Evolutionary conservation across 2,888 invertebrate genomes (phyloP), one percentile per base, ranked within the genome.

Genomic region (Portevinia maculata): DNA sequence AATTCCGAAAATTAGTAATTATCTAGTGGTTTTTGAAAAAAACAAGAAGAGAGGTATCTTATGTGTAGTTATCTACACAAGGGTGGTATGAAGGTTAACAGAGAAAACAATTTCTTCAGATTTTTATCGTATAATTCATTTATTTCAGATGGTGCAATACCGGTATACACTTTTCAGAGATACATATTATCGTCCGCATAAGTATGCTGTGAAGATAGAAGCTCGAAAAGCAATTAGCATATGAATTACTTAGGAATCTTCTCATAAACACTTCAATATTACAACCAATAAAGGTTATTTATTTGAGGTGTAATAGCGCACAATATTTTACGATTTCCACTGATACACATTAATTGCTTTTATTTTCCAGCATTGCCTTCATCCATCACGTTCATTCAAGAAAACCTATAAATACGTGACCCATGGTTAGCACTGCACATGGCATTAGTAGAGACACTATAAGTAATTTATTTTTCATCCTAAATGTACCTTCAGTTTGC

Each of bases 261-360:
- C 57, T 69, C 69, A 69, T 69, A 69, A 69, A 69, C 55, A 65
- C 46, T 69, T 28, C 28, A 46, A 13, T 48, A 34, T 46, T 69
- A 37, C 69, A 24, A 17, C 57, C 57, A 57, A 57, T 69, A 57
- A 69, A 69, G 37, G 55, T 69, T 57, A 57, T 57, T 48, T 69
- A 69, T 69, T 34, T 48, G 39, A 48, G 46, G 28, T 57, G 19
- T 8, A 55, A 32, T 34, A 67, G 24, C 21, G 44, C 19, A 69
- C 9, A 44, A 48, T 48, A 69, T 57, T 13, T 57, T 46, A 46
- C 17, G 57, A 67, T 67, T 44, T 52, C 53, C 37, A 37, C 17
- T 39, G 59, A 52, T 67, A 69, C 76, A 70, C 50, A 60, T 75
- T 69, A 75, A 76, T 70, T 76, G 62, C 52, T 62, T 69, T 70